Evolutionary conservation across 2,797 vertebrate species (phyloP).

Genomic region (Spinus pinus): DNA sequence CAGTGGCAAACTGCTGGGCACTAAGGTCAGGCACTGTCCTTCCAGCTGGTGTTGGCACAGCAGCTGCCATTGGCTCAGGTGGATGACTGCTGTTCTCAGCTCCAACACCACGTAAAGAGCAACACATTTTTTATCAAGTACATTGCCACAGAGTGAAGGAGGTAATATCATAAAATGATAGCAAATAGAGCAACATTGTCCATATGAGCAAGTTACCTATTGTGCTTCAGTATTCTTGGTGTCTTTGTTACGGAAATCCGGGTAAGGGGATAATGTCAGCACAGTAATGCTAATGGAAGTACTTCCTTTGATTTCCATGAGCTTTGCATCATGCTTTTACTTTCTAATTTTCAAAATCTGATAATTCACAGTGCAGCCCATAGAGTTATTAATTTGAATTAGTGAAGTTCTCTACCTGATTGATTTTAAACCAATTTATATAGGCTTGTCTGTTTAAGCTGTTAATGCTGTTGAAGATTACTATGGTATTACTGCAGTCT

Average conservation of each 20-base stretch:
- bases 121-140: background rate
- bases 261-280: background rate
- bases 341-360: conserved; percentile 17
- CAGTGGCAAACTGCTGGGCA: background rate
- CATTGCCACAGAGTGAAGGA: background rate
- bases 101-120: background rate
- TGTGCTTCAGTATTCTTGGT: background rate
- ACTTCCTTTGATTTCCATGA: background rate
- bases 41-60: background rate
- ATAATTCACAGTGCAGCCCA: background rate
- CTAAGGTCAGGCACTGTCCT: background rate
- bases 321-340: background rate
- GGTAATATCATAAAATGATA: background rate
- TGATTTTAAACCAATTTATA: conserved; percentile 53
- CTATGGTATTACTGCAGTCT: conserved; percentile 26
- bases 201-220: background rate
- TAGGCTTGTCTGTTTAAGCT: conserved; percentile 34
- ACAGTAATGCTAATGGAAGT: background rate
- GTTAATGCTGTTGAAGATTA: conserved; percentile 52
- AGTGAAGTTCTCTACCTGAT: conserved; percentile 20
- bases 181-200: background rate
- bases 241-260: background rate
- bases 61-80: background rate
- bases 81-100: background rate
- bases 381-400: conserved; percentile 22